Percentiles rank a stretch among this genome's conserved stretches.
phyloP scores from a whole-genome alignment of 2,797 vertebrate genomes.

The Tamandua tetradactyla region DNA sequence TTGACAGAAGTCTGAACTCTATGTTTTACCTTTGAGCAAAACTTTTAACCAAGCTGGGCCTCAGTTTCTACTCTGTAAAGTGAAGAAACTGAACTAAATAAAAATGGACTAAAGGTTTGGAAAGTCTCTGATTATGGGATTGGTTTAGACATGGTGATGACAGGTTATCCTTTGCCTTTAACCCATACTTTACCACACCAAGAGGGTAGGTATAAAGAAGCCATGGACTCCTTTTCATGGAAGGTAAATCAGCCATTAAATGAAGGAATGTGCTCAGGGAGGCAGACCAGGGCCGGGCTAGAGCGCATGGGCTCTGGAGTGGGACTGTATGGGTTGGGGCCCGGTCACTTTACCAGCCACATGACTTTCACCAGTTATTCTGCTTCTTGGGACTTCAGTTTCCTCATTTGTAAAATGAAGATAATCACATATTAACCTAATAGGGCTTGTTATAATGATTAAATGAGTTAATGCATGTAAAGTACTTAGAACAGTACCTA shows the following conservation, averaged over 20 bases:
- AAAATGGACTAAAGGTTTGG: not conserved
- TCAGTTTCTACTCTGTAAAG: conserved; percentile 50
- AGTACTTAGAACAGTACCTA: not conserved
- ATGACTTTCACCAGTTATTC: not conserved
- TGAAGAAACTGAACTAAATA: not conserved
- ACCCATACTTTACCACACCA: not conserved
- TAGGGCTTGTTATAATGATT: not conserved
- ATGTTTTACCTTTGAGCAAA: conserved; percentile 29
- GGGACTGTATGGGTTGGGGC: rapidly evolving
- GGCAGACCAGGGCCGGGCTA: not conserved
- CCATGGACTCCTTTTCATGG: not conserved
- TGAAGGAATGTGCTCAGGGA: not conserved
- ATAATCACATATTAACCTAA: not conserved
- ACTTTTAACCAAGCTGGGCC: not conserved
- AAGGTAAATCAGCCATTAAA: not conserved
- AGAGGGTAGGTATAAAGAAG: not conserved
- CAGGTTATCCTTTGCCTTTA: not conserved
- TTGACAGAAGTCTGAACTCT: conserved; percentile 30
- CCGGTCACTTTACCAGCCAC: not conserved
- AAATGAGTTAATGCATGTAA: not conserved
- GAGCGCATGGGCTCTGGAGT: rapidly evolving
- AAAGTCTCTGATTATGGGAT: not conserved
- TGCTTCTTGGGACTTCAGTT: not conserved
- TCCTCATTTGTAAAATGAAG: not conserved
- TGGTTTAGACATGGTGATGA: not conserved